Percentiles rank a stretch among this genome's conserved stretches.
Conservation (phyloP, 2,797 vertebrate species). For the Gymnocypris eckloni region DNA sequence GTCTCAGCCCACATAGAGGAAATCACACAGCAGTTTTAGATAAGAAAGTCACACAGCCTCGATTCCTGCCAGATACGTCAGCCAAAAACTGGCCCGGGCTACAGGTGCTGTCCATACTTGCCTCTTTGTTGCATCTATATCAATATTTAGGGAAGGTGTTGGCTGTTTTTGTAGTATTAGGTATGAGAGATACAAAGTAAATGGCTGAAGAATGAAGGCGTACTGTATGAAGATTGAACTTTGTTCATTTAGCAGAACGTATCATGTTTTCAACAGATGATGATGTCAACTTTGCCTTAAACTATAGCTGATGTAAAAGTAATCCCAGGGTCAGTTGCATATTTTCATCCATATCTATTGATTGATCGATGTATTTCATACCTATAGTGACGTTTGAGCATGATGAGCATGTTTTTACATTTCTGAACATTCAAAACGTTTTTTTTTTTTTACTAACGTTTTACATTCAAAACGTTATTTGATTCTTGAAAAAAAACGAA, state of each 20-base stretch:
- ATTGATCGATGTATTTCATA: background rate
- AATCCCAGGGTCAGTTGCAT: background rate
- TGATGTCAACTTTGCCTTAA: conserved; percentile 45
- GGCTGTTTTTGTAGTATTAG: conserved; percentile 61
- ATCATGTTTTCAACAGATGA: conserved; percentile 50
- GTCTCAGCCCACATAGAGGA: conserved; percentile 60
- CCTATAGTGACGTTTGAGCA: background rate
- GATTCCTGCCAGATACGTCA: conserved; percentile 66
- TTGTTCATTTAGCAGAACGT: conserved; percentile 45
- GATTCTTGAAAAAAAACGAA: background rate
- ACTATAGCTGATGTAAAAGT: conserved; percentile 51
- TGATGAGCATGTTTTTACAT: background rate
- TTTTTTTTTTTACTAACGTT: no score
- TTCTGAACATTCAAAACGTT: background rate
- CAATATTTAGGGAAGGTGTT: conserved; percentile 64
- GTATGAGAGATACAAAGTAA: conserved; percentile 45
- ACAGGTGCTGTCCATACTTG: conserved; percentile 67
- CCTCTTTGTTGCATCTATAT: conserved; percentile 63
- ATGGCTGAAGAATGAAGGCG: conserved; percentile 31
- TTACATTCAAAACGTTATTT: background rate
- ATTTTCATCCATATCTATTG: background rate
- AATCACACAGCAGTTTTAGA: conserved; percentile 71
- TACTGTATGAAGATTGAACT: conserved; percentile 33
- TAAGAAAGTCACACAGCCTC: conserved; percentile 65
- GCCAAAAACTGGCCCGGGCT: conserved; percentile 63